These are phyloP conservation scores for Gila robusta DNA, from an alignment of 2,797 vertebrate genomes.

Conservation along the genomic window DNA sequence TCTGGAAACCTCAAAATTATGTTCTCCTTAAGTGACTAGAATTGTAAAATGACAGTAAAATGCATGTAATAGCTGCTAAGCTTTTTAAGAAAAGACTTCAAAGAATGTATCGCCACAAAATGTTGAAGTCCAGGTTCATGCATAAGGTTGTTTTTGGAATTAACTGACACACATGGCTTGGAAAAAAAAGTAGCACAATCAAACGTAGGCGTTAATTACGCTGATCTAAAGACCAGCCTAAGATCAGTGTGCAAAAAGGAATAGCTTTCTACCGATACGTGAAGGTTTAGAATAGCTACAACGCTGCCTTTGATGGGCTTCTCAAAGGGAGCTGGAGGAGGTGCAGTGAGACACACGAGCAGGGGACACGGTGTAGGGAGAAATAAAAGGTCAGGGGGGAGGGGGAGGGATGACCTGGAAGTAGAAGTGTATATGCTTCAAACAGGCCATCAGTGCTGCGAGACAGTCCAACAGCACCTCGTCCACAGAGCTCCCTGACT, in stretches of 20 bases:
- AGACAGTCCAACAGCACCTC: slow-evolving; percentile 75
- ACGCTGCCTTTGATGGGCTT: slow-evolving; percentile 37
- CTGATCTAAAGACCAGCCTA: slow-evolving; percentile 34
- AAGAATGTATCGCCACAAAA: neutral
- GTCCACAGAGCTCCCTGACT: slow-evolving; percentile 69
- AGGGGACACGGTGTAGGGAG: slow-evolving; percentile 63
- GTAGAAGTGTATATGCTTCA: slow-evolving; percentile 75
- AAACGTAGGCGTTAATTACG: neutral
- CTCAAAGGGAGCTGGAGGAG: slow-evolving; percentile 63
- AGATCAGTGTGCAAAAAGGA: slow-evolving; percentile 33
- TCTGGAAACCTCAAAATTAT: neutral
- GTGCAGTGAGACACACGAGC: slow-evolving; percentile 47
- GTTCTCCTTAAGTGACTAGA: neutral
- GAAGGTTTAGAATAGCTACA: slow-evolving; percentile 32
- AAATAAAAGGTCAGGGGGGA: slow-evolving; percentile 59
- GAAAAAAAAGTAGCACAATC: neutral
- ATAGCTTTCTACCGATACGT: neutral
- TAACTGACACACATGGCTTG: slow-evolving; percentile 18
- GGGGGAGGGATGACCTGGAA: slow-evolving; percentile 74
- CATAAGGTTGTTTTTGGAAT: slow-evolving; percentile 17
- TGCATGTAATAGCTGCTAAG: neutral
- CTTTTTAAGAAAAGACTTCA: neutral
- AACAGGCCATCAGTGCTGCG: slow-evolving; percentile 73
- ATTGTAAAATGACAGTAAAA: neutral
- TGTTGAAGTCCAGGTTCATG: slow-evolving; percentile 43